Evolutionary conservation across 92 coral and sea anemone species (phyloP).

Genomic region (Siderastrea siderea): DNA sequence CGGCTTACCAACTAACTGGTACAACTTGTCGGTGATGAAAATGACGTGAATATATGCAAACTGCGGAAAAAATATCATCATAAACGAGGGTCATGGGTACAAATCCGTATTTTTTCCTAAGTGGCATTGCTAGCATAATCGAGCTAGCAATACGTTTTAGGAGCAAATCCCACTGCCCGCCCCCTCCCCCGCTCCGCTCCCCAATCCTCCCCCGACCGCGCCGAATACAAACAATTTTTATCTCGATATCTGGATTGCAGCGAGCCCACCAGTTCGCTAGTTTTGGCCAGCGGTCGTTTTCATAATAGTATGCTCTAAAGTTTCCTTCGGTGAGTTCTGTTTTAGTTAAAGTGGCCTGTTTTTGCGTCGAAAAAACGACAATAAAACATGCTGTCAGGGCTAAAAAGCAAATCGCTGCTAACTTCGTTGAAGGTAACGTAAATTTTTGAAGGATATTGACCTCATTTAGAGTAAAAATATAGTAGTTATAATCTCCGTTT

Average conservation of each 20-base stretch:
- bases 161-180: too few species aligned
- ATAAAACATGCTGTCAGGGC: constrained; percentile 34
- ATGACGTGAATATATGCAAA: too few species aligned
- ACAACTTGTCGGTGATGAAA: too few species aligned
- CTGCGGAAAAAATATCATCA: too few species aligned
- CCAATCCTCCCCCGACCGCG: too few species aligned
- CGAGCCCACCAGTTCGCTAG: not conserved
- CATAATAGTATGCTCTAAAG: not conserved
- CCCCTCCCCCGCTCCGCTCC: too few species aligned
- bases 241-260: not conserved
- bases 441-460: not conserved
- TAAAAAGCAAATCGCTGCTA: constrained; percentile 11
- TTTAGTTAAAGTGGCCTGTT: not conserved
- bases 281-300: not conserved
- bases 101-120: too few species aligned
- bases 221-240: too few species aligned
- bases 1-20: too few species aligned
- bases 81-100: too few species aligned
- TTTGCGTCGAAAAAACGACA: not conserved
- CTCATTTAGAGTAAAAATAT: not conserved
- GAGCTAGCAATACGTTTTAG: too few species aligned
- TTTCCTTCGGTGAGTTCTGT: not conserved
- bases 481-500: not conserved
- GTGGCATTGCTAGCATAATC: too few species aligned
- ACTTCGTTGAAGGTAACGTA: constrained; percentile 19